Base-by-base conservation (phyloP, 2,888 invertebrate genomes). In the Mayetiola destructor region DNA sequence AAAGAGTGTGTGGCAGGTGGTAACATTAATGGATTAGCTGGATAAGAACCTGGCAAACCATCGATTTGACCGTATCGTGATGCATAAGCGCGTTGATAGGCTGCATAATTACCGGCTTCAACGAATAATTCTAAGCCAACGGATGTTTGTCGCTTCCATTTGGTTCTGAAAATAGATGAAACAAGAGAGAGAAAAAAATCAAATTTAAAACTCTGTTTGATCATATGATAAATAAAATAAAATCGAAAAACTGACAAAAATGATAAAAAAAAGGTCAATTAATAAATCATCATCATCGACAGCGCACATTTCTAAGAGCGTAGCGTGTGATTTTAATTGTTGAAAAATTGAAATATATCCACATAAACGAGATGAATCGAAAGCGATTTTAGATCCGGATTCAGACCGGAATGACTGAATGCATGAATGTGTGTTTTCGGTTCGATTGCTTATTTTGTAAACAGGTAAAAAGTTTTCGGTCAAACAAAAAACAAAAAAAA, bases 61-160 rank as follows among this genome's bases (percentile, higher is more conserved):
- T 59, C 55, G 72, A 83, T 82, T 0, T 81, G 80, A 10, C 76
- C 77, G 10, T 52, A 57, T 5, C 39, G 29, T 1, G 77, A 77
- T 4, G 85, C 85, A 74, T 88, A 88, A 63, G 94, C 77, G 62
- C 93, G 80, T 74, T 93, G 93, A 67, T 95, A 88, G 3, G 94
- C 94, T 2, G 92, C 92, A 73, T 89, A 90, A 76, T 92, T 94
- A 16, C 91, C 91, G 0, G 93, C 91, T 70, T 96, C 95, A 1
- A 91, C 90, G 59, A 96, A 75, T 53, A 96, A 79, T 71, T 96
- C 95, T 64, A 93, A 74, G 0, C 94, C 93, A 1, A 94, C 94
- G 1, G 94, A 90, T 36, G 94, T 91, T 72, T 94, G 93, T 4
- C 94, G 80, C 74, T 94, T 94, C 94, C 94, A 95, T 77, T 94